These are phyloP conservation scores for Daubentonia madagascariensis DNA, from an alignment of 2,113 vertebrate species.

Conservation along the genomic window DNA sequence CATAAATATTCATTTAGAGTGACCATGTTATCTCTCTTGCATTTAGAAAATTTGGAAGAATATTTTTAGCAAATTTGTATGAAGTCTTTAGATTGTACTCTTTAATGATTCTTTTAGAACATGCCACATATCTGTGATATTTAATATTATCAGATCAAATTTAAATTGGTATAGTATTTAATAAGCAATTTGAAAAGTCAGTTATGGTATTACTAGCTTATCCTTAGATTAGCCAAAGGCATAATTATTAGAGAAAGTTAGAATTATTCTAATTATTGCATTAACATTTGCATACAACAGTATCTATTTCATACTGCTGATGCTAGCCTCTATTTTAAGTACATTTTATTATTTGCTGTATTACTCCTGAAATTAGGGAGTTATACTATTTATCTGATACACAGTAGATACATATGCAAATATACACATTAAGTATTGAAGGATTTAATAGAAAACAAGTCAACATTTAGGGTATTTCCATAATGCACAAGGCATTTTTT, in stretches of 20 bases:
- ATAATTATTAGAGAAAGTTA: neutral
- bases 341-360: neutral
- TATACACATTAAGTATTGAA: neutral
- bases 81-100: neutral
- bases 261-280: slow-evolving; percentile 21
- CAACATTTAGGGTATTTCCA: neutral
- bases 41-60: neutral
- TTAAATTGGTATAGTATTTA: neutral
- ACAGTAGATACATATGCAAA: neutral
- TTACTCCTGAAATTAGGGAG: neutral
- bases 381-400: neutral
- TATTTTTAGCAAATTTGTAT: neutral
- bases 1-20: neutral
- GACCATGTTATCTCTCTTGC: neutral
- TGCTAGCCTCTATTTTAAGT: neutral
- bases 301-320: neutral
- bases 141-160: neutral
- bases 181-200: slow-evolving; percentile 1
- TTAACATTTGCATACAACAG: neutral
- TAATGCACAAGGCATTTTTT: neutral
- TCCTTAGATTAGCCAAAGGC: neutral
- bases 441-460: neutral
- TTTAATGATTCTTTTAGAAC: neutral
- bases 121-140: neutral
- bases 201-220: neutral